Percentiles rank a stretch among this genome's conserved stretches.
Evolutionary conservation across 2,797 vertebrate species (phyloP).

Genomic region (Poliocrania exsul): DNA sequence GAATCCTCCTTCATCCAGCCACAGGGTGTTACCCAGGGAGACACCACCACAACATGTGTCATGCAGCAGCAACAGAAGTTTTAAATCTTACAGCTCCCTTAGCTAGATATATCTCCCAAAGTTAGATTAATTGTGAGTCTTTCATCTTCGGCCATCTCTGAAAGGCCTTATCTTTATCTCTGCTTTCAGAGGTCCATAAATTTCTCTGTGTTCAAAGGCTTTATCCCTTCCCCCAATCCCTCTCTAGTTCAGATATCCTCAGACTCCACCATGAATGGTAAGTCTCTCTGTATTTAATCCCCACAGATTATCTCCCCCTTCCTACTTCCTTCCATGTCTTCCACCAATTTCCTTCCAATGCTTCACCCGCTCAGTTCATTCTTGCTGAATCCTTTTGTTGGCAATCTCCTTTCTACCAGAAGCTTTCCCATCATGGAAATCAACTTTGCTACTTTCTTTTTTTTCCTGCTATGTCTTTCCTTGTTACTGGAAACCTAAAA

Average conservation of each 20-base stretch:
- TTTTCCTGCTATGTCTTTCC: background rate
- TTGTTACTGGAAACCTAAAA: background rate
- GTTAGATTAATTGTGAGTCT: conserved; percentile 58
- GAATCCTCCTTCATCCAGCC: conserved; percentile 13
- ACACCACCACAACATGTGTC: background rate
- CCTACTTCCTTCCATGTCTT: background rate
- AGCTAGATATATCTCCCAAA: conserved; percentile 60
- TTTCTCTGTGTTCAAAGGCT: conserved; percentile 50
- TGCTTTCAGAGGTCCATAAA: conserved; percentile 65
- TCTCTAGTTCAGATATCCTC: conserved; percentile 18
- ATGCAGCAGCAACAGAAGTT: conserved; percentile 54
- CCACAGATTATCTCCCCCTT: background rate
- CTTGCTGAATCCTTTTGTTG: background rate
- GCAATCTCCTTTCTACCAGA: background rate
- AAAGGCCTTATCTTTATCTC: conserved; percentile 65
- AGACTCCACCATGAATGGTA: background rate
- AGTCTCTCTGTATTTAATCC: background rate
- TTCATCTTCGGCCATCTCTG: conserved; percentile 68
- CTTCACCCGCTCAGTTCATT: background rate
- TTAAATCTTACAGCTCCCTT: conserved; percentile 54
- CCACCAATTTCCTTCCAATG: background rate
- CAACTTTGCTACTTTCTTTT: background rate
- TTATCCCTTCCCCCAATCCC: conserved; percentile 14
- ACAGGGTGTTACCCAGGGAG: conserved; percentile 28
- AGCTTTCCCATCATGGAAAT: background rate